Evolutionary conservation across 2,113 vertebrate genomes (phyloP).

Genomic region (Rattus rattus): DNA sequence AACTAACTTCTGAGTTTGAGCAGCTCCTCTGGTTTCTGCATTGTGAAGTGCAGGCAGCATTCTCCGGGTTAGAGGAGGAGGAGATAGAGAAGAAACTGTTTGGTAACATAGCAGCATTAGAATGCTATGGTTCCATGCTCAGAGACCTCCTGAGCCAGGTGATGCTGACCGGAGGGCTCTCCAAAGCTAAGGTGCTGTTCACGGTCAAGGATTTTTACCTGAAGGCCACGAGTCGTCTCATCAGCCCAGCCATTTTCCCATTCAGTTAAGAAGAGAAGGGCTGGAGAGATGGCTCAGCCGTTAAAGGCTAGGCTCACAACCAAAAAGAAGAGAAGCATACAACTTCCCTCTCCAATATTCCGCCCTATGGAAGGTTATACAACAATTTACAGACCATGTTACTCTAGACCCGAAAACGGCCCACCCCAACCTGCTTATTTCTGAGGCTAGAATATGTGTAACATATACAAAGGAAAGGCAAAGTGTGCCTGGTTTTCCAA

Average conservation of each 20-base stretch:
- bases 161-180: background rate
- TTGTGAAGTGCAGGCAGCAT: background rate
- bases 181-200: background rate
- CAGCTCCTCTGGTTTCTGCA: background rate
- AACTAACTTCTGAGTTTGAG: conserved; percentile 11
- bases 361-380: conserved; percentile 51
- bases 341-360: conserved; percentile 44
- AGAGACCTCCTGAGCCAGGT: background rate
- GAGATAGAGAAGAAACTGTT: background rate
- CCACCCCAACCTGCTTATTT: conserved; percentile 64
- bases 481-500: background rate
- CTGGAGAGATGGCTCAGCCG: too few relatives aligned
- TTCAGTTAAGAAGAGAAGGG: background rate
- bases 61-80: background rate
- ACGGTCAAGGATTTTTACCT: background rate
- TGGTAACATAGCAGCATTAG: background rate
- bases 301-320: too few relatives aligned
- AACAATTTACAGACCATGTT: conserved; percentile 25
- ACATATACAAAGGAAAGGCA: conserved; percentile 55
- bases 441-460: conserved; percentile 64
- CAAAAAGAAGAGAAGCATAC: background rate
- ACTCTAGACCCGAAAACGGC: conserved; percentile 69
- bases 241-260: background rate
- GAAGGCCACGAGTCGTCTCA: background rate
- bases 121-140: background rate